Percentiles rank a stretch among this genome's conserved stretches.
Evolutionary conservation across 2,888 invertebrate species (phyloP).

Genomic region (Keiferia lycopersicella): DNA sequence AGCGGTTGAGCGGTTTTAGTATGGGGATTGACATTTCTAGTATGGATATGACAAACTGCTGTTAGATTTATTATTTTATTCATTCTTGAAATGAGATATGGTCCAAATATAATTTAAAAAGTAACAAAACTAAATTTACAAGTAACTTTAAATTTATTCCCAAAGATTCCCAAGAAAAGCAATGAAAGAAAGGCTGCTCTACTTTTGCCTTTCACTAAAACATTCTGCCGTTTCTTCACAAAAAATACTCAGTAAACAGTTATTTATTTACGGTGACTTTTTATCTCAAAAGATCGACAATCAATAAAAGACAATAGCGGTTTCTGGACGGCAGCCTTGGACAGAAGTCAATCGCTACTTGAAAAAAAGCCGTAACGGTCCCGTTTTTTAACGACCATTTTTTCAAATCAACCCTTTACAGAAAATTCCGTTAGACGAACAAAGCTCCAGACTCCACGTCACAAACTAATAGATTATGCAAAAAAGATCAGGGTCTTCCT

Average conservation of each 20-base stretch:
- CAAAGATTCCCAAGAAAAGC: background rate
- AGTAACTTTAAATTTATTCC: no score
- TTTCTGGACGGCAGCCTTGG: constrained; percentile 47
- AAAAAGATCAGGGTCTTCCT: constrained; percentile 74
- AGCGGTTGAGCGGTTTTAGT: no score
- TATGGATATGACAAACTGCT: no score
- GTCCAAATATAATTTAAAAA: no score
- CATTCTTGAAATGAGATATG: no score
- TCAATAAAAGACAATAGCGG: constrained; percentile 31
- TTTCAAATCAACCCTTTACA: constrained; percentile 65
- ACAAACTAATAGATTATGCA: constrained; percentile 76
- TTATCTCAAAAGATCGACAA: background rate
- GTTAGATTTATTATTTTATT: no score
- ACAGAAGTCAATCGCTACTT: constrained; percentile 54
- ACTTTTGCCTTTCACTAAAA: constrained; percentile 2
- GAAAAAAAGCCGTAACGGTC: constrained; percentile 70
- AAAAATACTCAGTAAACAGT: constrained; percentile 54
- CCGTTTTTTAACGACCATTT: constrained; percentile 64
- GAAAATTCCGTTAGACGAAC: constrained; percentile 67
- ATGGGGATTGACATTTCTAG: no score
- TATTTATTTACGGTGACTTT: constrained; percentile 34
- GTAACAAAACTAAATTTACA: background rate
- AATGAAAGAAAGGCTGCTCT: background rate
- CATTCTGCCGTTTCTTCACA: background rate
- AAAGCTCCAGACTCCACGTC: constrained; percentile 48